phyloP scores from a whole-genome alignment of 1,140 invertebrate species.

The Mycetomoellerius zeteki region DNA sequence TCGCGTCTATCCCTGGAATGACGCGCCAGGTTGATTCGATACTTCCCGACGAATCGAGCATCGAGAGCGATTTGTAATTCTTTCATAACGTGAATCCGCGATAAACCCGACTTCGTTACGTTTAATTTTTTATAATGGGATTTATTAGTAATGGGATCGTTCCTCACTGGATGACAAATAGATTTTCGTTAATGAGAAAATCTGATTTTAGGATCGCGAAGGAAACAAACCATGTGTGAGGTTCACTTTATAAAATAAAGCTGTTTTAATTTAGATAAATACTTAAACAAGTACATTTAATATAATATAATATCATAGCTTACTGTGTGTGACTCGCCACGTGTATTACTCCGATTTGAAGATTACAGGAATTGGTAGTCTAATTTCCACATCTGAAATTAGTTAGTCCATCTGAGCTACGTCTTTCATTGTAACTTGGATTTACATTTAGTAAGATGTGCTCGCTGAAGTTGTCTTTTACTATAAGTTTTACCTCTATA shows the following conservation, averaged over 20 bases:
- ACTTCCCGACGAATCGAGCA: constrained; percentile 37
- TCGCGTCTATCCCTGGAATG: constrained; percentile 1
- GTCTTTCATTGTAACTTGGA: too few relatives aligned
- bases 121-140: constrained; percentile 41
- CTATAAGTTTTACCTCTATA: too few relatives aligned
- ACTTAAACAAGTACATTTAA: too few relatives aligned
- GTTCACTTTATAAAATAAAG: neutral
- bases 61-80: constrained; percentile 28
- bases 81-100: neutral
- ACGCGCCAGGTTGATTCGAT: constrained; percentile 39
- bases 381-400: too few relatives aligned
- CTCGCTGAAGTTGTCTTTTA: too few relatives aligned
- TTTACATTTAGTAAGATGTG: too few relatives aligned
- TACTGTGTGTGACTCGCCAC: too few relatives aligned
- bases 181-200: neutral
- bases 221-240: neutral
- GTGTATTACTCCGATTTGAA: too few relatives aligned
- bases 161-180: neutral
- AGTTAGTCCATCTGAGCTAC: too few relatives aligned
- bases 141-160: constrained; percentile 23
- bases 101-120: constrained; percentile 9
- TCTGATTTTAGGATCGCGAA: neutral
- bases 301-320: too few relatives aligned
- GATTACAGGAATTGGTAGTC: too few relatives aligned
- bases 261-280: neutral